phyloP scores from a whole-genome alignment of 1,140 invertebrate species.

The Pseudomyrmex flavicornis region DNA sequence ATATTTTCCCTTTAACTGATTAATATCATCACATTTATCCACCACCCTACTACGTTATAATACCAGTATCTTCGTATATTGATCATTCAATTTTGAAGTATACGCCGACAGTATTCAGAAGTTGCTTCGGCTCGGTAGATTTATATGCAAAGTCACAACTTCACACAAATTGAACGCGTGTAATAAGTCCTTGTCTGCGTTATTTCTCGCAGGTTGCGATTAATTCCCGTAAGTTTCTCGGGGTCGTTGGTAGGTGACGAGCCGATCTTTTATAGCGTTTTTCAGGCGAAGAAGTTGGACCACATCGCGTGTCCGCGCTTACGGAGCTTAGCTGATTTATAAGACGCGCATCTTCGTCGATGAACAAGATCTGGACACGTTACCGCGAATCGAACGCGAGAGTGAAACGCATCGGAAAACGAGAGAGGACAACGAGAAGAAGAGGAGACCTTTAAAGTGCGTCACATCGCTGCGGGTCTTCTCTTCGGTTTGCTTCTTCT shows the following conservation, averaged over 20 bases:
- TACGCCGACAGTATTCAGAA: background rate
- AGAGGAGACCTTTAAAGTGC: constrained; percentile 63
- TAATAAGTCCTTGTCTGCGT: constrained; percentile 73
- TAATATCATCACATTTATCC: background rate
- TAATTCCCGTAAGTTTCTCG: constrained; percentile 74
- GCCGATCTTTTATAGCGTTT: background rate
- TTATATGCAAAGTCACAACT: constrained; percentile 47
- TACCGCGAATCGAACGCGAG: constrained; percentile 61
- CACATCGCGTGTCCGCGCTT: constrained; percentile 54
- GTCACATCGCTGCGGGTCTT: constrained; percentile 59
- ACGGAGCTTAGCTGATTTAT: constrained; percentile 51
- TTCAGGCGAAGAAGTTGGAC: constrained; percentile 13
- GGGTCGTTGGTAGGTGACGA: constrained; percentile 20
- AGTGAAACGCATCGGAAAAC: constrained; percentile 62
- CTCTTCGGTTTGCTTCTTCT: constrained; percentile 28
- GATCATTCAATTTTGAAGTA: background rate
- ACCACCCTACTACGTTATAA: background rate
- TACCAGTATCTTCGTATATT: background rate
- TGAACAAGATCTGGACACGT: constrained; percentile 51
- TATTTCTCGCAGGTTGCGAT: constrained; percentile 73
- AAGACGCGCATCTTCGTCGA: constrained; percentile 50
- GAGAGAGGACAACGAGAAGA: constrained; percentile 39
- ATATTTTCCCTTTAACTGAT: background rate
- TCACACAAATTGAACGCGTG: constrained; percentile 72
- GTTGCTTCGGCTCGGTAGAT: background rate